These are phyloP conservation scores for Acronicta alni DNA, from an alignment of 2,888 invertebrate species.

Conservation along the genomic window DNA sequence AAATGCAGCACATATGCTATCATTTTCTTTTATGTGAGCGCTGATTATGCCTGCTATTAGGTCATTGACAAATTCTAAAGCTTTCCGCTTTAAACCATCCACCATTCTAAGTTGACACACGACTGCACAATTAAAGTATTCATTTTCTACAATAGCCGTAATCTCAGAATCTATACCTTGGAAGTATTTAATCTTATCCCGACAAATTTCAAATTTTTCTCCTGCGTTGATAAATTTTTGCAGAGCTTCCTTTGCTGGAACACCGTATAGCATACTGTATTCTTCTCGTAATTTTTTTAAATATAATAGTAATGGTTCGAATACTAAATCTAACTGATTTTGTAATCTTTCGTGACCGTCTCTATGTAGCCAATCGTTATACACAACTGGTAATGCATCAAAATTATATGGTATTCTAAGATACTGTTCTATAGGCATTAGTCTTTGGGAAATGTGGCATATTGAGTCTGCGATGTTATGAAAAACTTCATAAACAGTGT, in stretches of 20 bases:
- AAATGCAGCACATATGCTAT: conserved; percentile 92
- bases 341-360: conserved; percentile 87
- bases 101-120: conserved; percentile 91
- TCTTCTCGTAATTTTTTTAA: conserved; percentile 84
- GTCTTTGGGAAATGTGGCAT: conserved; percentile 87
- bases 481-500: conserved; percentile 88
- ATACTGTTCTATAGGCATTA: conserved; percentile 89
- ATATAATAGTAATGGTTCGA: conserved; percentile 89
- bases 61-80: conserved; percentile 88
- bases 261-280: conserved; percentile 89
- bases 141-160: conserved; percentile 90
- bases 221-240: conserved; percentile 84
- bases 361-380: conserved; percentile 89
- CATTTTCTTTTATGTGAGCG: conserved; percentile 91
- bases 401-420: conserved; percentile 77
- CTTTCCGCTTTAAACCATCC: conserved; percentile 89
- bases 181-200: conserved; percentile 90
- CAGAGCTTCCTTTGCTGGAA: conserved; percentile 81
- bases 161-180: conserved; percentile 90
- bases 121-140: conserved; percentile 91
- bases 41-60: conserved; percentile 91
- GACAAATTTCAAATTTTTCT: conserved; percentile 89
- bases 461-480: conserved; percentile 89
- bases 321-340: conserved; percentile 86
- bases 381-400: conserved; percentile 88